These are phyloP conservation scores for Lumbricus terrestris DNA, from an alignment of 2,888 invertebrate species.

Conservation along the genomic window DNA sequence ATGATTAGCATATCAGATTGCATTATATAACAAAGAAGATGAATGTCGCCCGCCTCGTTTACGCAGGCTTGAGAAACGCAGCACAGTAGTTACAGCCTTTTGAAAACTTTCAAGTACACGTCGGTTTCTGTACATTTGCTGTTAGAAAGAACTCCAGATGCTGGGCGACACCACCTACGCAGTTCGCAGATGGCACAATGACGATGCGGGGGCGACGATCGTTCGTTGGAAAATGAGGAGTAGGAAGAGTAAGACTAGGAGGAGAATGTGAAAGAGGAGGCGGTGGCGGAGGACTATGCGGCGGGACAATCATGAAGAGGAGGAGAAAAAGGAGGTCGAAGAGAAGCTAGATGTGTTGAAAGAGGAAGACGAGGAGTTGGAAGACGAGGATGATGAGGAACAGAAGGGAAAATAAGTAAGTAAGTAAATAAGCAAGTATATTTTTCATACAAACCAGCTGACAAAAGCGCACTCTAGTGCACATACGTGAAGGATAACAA, in stretches of 20 bases:
- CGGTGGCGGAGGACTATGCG: not conserved
- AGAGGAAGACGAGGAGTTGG: too few relatives aligned
- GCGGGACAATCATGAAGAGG: not conserved
- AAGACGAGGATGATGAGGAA: not conserved
- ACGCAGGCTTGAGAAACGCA: too few relatives aligned
- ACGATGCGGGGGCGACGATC: not conserved
- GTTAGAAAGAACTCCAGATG: not conserved
- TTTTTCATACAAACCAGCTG: too few relatives aligned
- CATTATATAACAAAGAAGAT: too few relatives aligned
- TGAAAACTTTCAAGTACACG: not conserved
- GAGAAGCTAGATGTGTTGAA: too few relatives aligned
- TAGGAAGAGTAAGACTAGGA: not conserved
- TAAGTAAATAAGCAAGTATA: too few relatives aligned
- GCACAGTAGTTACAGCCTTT: not conserved
- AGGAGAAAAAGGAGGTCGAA: not conserved
- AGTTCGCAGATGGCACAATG: not conserved
- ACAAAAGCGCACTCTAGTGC: too few relatives aligned
- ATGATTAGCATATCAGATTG: too few relatives aligned
- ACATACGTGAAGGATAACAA: too few relatives aligned
- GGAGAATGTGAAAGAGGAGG: too few relatives aligned
- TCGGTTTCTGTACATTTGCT: not conserved
- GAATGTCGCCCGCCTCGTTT: too few relatives aligned
- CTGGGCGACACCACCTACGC: constrained; percentile 3
- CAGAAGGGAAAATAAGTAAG: too few relatives aligned
- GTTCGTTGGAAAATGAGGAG: not conserved